A percentile compares a stretch with the other conserved stretches of the same genome.
These are phyloP conservation scores for Anas bernieri DNA, from an alignment of 2,797 vertebrate species.

Conservation along the genomic window DNA sequence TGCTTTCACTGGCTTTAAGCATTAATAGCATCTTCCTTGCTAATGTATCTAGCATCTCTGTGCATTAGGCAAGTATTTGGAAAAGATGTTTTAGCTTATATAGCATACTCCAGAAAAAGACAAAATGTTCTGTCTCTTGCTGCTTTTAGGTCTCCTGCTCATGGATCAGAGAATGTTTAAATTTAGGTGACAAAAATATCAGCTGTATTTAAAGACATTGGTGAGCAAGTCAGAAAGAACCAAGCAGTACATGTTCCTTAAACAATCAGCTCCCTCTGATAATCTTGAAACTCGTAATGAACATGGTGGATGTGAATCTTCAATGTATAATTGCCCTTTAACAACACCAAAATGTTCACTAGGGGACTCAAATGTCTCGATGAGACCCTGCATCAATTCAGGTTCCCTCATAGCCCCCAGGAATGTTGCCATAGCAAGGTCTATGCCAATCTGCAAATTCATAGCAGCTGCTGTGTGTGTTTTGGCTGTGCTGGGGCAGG, in stretches of 20 bases:
- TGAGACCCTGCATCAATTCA: neutral
- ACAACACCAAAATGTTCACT: neutral
- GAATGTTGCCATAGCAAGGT: conserved; percentile 34
- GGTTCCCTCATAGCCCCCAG: neutral
- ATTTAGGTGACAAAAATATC: conserved; percentile 53
- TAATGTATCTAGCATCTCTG: neutral
- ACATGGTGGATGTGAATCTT: neutral
- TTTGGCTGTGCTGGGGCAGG: conserved; percentile 18
- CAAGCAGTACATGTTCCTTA: conserved; percentile 9
- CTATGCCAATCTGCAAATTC: conserved; percentile 8
- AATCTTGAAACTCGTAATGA: neutral
- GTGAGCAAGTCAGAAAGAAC: conserved; percentile 32
- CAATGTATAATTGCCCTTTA: neutral
- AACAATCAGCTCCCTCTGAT: conserved; percentile 1
- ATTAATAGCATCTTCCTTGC: neutral
- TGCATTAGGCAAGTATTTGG: neutral
- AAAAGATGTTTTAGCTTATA: neutral
- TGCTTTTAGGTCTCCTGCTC: conserved; percentile 32
- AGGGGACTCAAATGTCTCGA: neutral
- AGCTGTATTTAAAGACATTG: conserved; percentile 26
- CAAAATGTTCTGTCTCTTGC: conserved; percentile 37
- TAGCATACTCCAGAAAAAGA: neutral
- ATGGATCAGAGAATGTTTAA: conserved; percentile 34
- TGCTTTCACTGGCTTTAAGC: neutral
- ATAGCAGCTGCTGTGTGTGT: neutral